Evolutionary conservation across 2,888 invertebrate genomes (phyloP).

Genomic region (Bedellia somnulentella): DNA sequence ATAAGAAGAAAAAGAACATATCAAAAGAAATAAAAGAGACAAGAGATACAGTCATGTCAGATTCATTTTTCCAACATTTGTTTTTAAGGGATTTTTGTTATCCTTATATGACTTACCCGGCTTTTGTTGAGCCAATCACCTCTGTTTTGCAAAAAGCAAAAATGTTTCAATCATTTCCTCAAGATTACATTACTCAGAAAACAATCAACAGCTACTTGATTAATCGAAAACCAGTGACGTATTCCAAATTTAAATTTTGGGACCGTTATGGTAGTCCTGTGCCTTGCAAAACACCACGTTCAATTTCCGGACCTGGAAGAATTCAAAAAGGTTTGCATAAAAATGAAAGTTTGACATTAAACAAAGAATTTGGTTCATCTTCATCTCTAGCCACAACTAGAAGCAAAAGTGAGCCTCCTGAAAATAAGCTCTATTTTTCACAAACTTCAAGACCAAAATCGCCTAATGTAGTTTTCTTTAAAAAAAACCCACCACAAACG

Average conservation of each 20-base stretch:
- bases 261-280: slow-evolving; percentile 57
- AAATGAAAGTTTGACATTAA: slow-evolving; percentile 45
- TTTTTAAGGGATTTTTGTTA: slow-evolving; percentile 56
- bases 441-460: slow-evolving; percentile 50
- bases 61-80: slow-evolving; percentile 72
- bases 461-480: slow-evolving; percentile 36
- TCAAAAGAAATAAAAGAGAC: slow-evolving; percentile 57
- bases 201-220: slow-evolving; percentile 67
- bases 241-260: slow-evolving; percentile 71
- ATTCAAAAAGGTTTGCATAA: slow-evolving; percentile 50
- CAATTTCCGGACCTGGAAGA: slow-evolving; percentile 64
- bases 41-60: slow-evolving; percentile 61
- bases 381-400: slow-evolving; percentile 55
- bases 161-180: slow-evolving; percentile 64
- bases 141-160: slow-evolving; percentile 70
- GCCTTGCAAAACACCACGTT: slow-evolving; percentile 59
- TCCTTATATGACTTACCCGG: slow-evolving; percentile 19
- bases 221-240: slow-evolving; percentile 70
- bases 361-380: slow-evolving; percentile 38
- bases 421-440: slow-evolving; percentile 51
- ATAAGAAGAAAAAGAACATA: slow-evolving; percentile 17
- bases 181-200: slow-evolving; percentile 53
- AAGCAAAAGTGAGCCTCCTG: slow-evolving; percentile 67
- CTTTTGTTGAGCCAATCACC: slow-evolving; percentile 41
- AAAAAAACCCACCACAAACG: slow-evolving; percentile 19